These are phyloP conservation scores for human (Homo sapiens) DNA, from an alignment of 2,113 vertebrate species.

Conservation along the genomic window DNA sequence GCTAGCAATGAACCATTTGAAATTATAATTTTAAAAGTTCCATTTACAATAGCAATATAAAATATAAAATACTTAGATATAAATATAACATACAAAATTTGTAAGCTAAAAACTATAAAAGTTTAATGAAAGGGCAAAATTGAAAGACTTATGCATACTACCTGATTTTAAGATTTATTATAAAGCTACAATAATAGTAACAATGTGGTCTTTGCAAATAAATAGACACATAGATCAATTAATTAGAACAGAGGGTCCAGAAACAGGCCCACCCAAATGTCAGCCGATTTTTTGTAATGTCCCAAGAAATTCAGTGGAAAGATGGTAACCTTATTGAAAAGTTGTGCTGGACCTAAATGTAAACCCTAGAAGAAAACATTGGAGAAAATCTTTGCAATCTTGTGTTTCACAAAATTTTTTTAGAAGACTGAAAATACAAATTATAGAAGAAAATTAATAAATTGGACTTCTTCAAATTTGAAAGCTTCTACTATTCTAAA, in stretches of 20 bases:
- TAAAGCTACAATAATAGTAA: background rate
- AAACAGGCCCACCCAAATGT: background rate
- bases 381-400: background rate
- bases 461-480: background rate
- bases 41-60: background rate
- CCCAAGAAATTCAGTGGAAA: background rate
- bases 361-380: background rate
- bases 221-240: background rate
- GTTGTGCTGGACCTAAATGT: background rate
- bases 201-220: background rate
- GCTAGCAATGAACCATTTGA: background rate
- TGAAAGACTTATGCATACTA: background rate
- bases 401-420: background rate
- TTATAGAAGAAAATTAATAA: background rate
- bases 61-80: background rate
- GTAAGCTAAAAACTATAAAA: background rate
- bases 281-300: background rate
- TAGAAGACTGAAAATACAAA: background rate
- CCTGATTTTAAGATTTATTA: background rate
- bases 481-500: background rate
- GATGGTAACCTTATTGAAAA: background rate
- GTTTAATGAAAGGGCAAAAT: background rate
- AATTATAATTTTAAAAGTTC: background rate
- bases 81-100: background rate
- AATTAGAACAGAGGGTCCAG: background rate